Conservation (phyloP, 2,888 invertebrate genomes). For the Torymus texanus region DNA sequence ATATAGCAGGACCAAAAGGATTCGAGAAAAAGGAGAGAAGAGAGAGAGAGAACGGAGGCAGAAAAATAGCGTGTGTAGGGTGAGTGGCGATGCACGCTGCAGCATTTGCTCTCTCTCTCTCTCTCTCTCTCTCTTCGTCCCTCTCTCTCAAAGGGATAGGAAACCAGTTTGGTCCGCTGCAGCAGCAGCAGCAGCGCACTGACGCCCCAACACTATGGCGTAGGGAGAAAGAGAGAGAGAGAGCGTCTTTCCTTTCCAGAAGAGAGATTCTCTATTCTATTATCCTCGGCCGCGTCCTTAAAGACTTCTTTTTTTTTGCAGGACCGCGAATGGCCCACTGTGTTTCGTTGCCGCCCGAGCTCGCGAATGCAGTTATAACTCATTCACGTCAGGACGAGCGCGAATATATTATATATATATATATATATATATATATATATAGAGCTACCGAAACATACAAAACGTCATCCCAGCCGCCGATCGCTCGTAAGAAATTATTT, state of each 20-base stretch:
- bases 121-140: conserved; percentile 13
- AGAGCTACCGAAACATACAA: conserved; percentile 46
- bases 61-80: conserved; percentile 27
- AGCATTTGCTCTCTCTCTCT: conserved; percentile 37
- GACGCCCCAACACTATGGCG: conserved; percentile 27
- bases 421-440: conserved; percentile 28
- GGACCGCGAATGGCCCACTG: conserved; percentile 51
- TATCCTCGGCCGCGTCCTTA: conserved; percentile 60
- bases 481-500: neutral
- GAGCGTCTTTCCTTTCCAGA: conserved; percentile 55
- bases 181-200: conserved; percentile 36
- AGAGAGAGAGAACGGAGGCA: conserved; percentile 30
- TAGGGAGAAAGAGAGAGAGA: conserved; percentile 34
- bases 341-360: conserved; percentile 13
- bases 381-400: conserved; percentile 58
- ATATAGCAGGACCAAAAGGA: conserved; percentile 48
- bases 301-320: conserved; percentile 61
- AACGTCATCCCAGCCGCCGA: conserved; percentile 42
- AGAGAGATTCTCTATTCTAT: conserved; percentile 63
- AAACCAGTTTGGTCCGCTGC: conserved; percentile 65
- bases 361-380: conserved; percentile 61
- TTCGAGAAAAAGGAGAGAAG: conserved; percentile 52
- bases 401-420: conserved; percentile 32
- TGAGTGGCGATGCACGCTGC: conserved; percentile 13
- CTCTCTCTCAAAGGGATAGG: conserved; percentile 58